Base-by-base conservation (phyloP, 1,140 invertebrate species). In the Drosophila novamexicana region DNA sequence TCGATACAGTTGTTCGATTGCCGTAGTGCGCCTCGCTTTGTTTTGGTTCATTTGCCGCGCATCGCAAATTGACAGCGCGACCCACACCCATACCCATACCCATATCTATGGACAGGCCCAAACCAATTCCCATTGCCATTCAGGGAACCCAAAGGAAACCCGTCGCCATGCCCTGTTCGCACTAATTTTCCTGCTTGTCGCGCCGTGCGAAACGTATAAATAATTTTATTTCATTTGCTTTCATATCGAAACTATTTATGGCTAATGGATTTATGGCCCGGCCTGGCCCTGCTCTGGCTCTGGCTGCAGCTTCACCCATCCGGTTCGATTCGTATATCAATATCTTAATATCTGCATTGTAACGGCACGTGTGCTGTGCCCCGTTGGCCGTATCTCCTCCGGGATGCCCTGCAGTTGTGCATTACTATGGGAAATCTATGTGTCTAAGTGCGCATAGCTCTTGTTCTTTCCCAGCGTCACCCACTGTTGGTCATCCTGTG, bases 121-220 rank as follows among this genome's bases (percentile, higher is more conserved):
- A 40, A 12, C 44, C 45, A 16, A 42, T n/a, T 22, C 34, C 32
- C 53, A 39, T 50, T 49, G 67, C 71, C 75, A 54, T 34, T 42
- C 9, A 59, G 18, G 39, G 40, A 16, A 12, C 12, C 29, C 49
- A 52, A 29, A 34, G 50, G 50, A 53, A 34, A 34, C 29, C 22
- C 49, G 42, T 39, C 75, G 39, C 32, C 42, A 57, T 70, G 49
- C 77, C 42, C 82, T 62, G 65, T 79, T 79, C 68, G 80, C 80
- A 84, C 84, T 88, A 89, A 88, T 89, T 88, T 88, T 84, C 84
- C 83, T 89, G 83, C 84, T 66, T 80, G 83, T 86, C 84, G 82
- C 71, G 79, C 83, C 73, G 80, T 88, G 84, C 77, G 80, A 88
- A 88, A 78, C 80, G 74, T 84, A 89, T 89, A 89, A 89, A 89